These are phyloP conservation scores for Oscheius sp. DNA, from an alignment of 2,888 invertebrate genomes.

Conservation along the genomic window DNA sequence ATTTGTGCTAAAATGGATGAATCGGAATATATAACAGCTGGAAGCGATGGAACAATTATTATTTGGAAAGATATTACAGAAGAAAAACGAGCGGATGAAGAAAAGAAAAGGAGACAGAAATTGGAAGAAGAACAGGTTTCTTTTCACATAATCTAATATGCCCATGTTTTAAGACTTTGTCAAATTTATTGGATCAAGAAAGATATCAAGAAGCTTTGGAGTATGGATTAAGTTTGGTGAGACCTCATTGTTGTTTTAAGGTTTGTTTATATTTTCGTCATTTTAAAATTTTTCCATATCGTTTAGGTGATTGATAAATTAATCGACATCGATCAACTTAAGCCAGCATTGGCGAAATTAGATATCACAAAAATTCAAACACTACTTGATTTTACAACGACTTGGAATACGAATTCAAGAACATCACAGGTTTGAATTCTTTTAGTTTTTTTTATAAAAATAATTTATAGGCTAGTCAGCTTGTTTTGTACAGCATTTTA, in stretches of 20 bases:
- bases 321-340: conserved; percentile 45
- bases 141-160: no score
- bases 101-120: conserved; percentile 55
- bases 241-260: conserved; percentile 62
- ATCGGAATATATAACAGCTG: conserved; percentile 60
- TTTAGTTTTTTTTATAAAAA: conserved; percentile 1
- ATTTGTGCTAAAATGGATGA: conserved; percentile 48
- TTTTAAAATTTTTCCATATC: background rate
- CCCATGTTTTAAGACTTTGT: conserved; percentile 53
- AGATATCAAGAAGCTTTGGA: conserved; percentile 66
- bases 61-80: conserved; percentile 69
- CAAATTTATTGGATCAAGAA: conserved; percentile 65
- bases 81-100: conserved; percentile 51
- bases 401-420: conserved; percentile 71
- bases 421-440: conserved; percentile 50
- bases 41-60: conserved; percentile 64
- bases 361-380: conserved; percentile 54
- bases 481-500: conserved; percentile 62
- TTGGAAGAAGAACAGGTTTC: conserved; percentile 59
- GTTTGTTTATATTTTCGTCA: conserved; percentile 28
- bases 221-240: conserved; percentile 62
- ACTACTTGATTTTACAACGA: conserved; percentile 64
- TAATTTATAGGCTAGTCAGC: conserved; percentile 59
- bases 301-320: conserved; percentile 61
- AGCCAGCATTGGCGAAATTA: conserved; percentile 43